Evolutionary conservation across 2,113 vertebrate genomes (phyloP).

Genomic region (Cyphomyrus plagiostoma): DNA sequence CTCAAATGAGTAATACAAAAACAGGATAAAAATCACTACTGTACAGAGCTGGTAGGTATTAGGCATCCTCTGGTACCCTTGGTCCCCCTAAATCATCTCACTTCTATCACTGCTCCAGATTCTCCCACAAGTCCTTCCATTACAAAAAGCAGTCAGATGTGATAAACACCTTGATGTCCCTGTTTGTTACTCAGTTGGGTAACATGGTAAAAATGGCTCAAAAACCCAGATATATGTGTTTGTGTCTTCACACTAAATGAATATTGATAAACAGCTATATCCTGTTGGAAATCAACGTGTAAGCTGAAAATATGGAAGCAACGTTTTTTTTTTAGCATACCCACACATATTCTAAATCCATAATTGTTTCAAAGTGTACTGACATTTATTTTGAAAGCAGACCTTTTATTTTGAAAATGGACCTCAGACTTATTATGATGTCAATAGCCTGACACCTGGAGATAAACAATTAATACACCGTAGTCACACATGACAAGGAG

Average conservation of each 20-base stretch:
- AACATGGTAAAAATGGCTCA: neutral
- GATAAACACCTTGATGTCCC: neutral
- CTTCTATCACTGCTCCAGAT: neutral
- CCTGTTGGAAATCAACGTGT: neutral
- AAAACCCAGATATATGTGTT: too few relatives aligned
- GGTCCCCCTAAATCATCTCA: neutral
- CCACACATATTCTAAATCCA: neutral
- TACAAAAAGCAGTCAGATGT: neutral
- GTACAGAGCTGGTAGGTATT: neutral
- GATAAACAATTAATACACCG: neutral
- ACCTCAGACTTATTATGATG: neutral
- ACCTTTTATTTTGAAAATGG: neutral
- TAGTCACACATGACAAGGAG: neutral
- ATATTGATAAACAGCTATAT: neutral
- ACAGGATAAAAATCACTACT: neutral
- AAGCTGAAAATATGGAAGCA: neutral
- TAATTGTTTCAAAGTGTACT: neutral
- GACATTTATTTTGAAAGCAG: constrained; percentile 7
- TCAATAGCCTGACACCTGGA: constrained; percentile 8
- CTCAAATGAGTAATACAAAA: neutral
- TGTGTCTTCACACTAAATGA: neutral
- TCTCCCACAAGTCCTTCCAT: neutral
- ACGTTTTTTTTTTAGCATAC: neutral
- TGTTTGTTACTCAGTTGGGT: neutral
- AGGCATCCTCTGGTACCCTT: neutral